A percentile compares a stretch with the other conserved stretches of the same genome.
Evolutionary conservation across 2,888 invertebrate species (phyloP).

Genomic region (Agonopterix heracliana): DNA sequence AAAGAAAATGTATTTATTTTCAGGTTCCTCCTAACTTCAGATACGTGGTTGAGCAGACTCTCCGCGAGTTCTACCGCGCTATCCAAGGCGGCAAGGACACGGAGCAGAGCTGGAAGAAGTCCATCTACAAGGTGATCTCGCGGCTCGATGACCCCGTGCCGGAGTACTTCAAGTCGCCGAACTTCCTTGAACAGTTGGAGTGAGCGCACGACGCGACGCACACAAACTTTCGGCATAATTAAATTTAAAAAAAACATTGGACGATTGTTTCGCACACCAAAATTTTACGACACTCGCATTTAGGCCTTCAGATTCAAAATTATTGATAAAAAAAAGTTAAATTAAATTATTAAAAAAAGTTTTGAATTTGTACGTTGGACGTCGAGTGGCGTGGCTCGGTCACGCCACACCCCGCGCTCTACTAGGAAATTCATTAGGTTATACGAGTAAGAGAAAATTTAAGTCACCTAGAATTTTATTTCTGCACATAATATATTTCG

Average conservation of each 20-base stretch:
- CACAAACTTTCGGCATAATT: constrained; percentile 53
- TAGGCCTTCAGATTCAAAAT: constrained; percentile 81
- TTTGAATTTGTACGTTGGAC: constrained; percentile 66
- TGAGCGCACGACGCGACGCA: constrained; percentile 70
- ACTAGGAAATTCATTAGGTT: constrained; percentile 74
- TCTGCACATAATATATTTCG: constrained; percentile 77
- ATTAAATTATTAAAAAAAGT: constrained; percentile 66
- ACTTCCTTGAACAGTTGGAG: constrained; percentile 99
- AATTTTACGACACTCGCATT: constrained; percentile 81
- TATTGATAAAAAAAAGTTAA: constrained; percentile 67
- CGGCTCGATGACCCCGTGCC: constrained; percentile 99
- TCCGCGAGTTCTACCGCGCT: constrained; percentile 99
- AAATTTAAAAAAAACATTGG: constrained; percentile 47
- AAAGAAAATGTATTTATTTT: constrained; percentile 20
- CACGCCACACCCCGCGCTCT: constrained; percentile 48
- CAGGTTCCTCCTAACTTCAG: constrained; percentile 99
- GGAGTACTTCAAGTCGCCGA: constrained; percentile 99
- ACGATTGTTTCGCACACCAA: constrained; percentile 75
- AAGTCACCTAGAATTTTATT: constrained; percentile 77
- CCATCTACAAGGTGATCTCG: constrained; percentile 99
- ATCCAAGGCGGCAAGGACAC: constrained; percentile 97
- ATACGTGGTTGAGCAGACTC: constrained; percentile 97
- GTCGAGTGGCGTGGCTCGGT: constrained; percentile 46
- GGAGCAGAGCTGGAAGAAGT: constrained; percentile 99
- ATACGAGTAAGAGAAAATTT: constrained; percentile 74